Conservation (phyloP, 2,797 vertebrate genomes). For the Heliangelus exortis region DNA sequence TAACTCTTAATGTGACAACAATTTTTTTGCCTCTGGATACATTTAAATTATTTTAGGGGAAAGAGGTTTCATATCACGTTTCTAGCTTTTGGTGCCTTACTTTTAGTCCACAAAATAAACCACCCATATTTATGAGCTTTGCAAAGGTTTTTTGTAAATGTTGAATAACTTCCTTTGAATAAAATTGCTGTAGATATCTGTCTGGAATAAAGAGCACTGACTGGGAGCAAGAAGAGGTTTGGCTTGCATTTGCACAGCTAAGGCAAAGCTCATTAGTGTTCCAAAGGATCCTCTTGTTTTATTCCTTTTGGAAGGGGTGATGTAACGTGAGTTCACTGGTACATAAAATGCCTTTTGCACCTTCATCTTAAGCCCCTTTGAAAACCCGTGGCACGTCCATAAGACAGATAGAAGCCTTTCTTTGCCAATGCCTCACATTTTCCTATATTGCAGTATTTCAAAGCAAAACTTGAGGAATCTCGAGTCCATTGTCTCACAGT, state of each 20-base stretch:
- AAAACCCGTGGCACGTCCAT: not conserved
- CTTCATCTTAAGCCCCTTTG: not conserved
- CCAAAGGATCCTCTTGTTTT: not conserved
- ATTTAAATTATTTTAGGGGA: constrained; percentile 35
- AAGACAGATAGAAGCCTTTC: not conserved
- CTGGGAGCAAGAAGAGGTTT: not conserved
- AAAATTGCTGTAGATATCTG: not conserved
- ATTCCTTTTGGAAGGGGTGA: not conserved
- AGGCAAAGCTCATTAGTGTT: not conserved
- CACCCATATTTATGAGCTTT: not conserved
- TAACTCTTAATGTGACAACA: constrained; percentile 4
- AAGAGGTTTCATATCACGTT: constrained; percentile 24
- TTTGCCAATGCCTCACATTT: not conserved
- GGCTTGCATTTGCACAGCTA: not conserved
- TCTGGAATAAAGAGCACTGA: not conserved
- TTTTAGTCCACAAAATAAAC: constrained; percentile 39
- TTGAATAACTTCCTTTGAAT: not conserved
- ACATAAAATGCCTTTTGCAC: not conserved
- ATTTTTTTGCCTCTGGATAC: not conserved
- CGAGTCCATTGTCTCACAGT: fast-evolving
- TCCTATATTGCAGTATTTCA: not conserved
- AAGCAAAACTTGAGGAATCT: not conserved
- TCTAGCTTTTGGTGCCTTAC: constrained; percentile 6
- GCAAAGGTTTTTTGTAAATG: constrained; percentile 4
- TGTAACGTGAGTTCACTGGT: not conserved